A percentile compares a stretch with the other conserved stretches of the same genome.
Conservation (phyloP, 2,888 invertebrate species). For the Rhagophthalmus giganteus region DNA sequence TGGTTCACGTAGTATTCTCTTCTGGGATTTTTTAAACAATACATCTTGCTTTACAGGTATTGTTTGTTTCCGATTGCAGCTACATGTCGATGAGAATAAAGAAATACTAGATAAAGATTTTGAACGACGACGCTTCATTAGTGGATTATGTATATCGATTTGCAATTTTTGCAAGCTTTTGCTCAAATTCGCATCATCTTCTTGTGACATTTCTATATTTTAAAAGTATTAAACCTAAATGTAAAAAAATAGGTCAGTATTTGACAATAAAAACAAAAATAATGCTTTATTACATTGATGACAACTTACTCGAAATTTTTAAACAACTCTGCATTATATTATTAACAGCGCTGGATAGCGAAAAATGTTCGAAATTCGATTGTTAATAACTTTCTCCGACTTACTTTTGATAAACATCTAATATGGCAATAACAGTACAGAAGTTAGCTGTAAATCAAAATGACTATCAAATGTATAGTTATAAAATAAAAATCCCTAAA, state of each 20-base stretch:
- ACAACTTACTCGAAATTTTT: background rate
- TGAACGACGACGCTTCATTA: constrained; percentile 49
- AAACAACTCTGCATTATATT: constrained; percentile 9
- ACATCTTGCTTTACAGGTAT: constrained; percentile 43
- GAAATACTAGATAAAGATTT: constrained; percentile 53
- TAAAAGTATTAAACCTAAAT: constrained; percentile 6
- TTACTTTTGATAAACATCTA: background rate
- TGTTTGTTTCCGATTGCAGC: constrained; percentile 43
- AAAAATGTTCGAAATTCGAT: background rate
- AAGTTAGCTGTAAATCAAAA: background rate
- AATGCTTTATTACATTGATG: background rate
- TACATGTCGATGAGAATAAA: constrained; percentile 46
- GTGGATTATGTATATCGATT: constrained; percentile 49
- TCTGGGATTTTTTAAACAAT: constrained; percentile 52
- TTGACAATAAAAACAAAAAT: constrained; percentile 2
- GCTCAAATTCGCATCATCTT: constrained; percentile 49
- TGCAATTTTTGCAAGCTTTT: constrained; percentile 51
- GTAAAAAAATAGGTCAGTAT: constrained; percentile 12
- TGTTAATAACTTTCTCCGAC: background rate
- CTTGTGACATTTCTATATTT: constrained; percentile 47
- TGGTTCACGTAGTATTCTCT: constrained; percentile 62
- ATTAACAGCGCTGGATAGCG: background rate
- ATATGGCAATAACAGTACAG: background rate
- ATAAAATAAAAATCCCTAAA: background rate
- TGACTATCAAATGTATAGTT: background rate